Conservation (phyloP, 2,797 vertebrate species). For the Otolemur crassicaudatus region DNA sequence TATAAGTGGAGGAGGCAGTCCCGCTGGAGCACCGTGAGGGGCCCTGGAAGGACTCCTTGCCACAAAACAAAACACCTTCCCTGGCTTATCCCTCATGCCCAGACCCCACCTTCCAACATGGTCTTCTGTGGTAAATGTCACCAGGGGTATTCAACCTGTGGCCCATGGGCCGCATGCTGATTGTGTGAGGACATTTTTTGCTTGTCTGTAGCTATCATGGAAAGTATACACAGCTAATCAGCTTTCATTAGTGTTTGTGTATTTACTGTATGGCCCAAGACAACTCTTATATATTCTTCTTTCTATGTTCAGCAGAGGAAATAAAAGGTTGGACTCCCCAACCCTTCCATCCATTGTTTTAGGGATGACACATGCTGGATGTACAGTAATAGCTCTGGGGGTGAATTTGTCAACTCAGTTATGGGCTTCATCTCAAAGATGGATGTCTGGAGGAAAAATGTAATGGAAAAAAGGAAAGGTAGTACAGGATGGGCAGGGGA, state of each 20-base stretch:
- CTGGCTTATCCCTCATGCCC: not conserved
- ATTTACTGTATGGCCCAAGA: too few species aligned
- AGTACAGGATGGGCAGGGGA: not conserved
- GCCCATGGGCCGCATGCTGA: too few species aligned
- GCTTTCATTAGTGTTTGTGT: too few species aligned
- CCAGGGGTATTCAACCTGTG: too few species aligned
- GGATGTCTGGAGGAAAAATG: not conserved
- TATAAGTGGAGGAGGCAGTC: not conserved
- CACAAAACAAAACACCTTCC: not conserved
- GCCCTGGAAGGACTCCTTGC: not conserved
- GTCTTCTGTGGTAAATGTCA: not conserved
- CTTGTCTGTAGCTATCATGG: too few species aligned
- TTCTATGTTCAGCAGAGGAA: too few species aligned
- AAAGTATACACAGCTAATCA: too few species aligned
- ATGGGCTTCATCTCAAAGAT: not conserved
- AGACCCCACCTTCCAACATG: not conserved
- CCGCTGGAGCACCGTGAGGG: not conserved
- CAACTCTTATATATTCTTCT: too few species aligned
- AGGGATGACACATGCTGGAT: not conserved
- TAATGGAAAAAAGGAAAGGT: not conserved
- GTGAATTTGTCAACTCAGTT: not conserved
- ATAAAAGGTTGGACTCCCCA: not conserved
- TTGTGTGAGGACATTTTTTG: too few species aligned
- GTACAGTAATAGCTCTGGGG: not conserved
- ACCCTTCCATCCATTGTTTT: not conserved